These are phyloP conservation scores for Eucriotettix oculatus DNA, from an alignment of 2,888 invertebrate species.

Conservation along the genomic window DNA sequence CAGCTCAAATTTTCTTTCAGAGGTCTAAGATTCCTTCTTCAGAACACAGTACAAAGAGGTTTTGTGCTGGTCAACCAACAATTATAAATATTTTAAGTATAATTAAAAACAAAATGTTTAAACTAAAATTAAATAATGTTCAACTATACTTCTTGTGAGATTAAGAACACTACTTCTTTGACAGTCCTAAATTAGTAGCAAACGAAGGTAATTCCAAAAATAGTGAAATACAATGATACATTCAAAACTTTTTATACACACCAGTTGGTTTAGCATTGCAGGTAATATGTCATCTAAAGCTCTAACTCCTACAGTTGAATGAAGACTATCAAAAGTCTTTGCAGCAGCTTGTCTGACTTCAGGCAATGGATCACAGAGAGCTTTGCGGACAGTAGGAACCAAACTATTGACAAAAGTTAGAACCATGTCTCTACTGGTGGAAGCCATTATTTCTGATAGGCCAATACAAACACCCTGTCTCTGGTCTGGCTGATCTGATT, in stretches of 20 bases:
- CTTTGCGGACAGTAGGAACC: conserved; percentile 87
- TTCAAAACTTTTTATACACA: conserved; percentile 18
- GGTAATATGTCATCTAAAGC: conserved; percentile 95
- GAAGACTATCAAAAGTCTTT: conserved; percentile 89
- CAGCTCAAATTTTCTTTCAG: too few species aligned
- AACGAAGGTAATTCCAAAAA: neutral
- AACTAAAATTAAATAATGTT: too few species aligned
- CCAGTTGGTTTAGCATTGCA: conserved; percentile 64
- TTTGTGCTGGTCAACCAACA: too few species aligned
- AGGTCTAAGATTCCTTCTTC: too few species aligned
- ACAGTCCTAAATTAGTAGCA: neutral
- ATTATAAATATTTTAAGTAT: too few species aligned
- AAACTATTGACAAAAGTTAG: conserved; percentile 74
- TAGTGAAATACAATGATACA: too few species aligned
- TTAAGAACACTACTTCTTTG: neutral
- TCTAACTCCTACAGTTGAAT: conserved; percentile 80
- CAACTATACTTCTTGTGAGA: neutral
- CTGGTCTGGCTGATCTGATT: conserved; percentile 83
- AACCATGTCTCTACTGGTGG: conserved; percentile 89
- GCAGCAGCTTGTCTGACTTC: conserved; percentile 92
- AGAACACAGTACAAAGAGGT: too few species aligned
- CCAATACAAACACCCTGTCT: conserved; percentile 98
- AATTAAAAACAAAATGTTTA: too few species aligned
- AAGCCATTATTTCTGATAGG: conserved; percentile 92
- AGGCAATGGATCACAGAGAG: conserved; percentile 81